Base-by-base conservation (phyloP, 2,113 vertebrate species). In the Tauraco erythrolophus region DNA sequence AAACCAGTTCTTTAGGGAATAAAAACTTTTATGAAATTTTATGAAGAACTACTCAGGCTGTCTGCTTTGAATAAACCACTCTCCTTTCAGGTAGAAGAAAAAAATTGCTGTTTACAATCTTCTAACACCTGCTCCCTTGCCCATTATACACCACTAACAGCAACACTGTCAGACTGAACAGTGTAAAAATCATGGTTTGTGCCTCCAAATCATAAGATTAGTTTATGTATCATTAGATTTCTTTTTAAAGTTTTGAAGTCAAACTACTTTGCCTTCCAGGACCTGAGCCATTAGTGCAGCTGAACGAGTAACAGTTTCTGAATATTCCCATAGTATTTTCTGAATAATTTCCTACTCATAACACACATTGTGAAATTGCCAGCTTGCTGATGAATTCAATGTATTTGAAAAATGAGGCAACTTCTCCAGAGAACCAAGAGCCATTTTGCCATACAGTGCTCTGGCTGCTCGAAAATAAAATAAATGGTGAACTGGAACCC, bases 241-340 rank as follows among this genome's bases (percentile, higher is more conserved):
- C 15, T 78, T 84, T 87, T 87, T 64, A 68, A 89, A 88, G 16
- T 95, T 94, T 94, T 76, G 41, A 7, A 80, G 70, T 90, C 87
- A 94, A 84, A 56, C 39, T 78, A 35, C 39, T 94, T 92, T 89
- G 33, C 19, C 30, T 94, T 94, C 60, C 33, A 89, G n/a, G 28
- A 84, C 61, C 69, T 79, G 61, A 91, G 54, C 41, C 46, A 62
- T 62, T 93, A 92, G 35, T 50, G 37, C 25, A 81, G 69, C 23
- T 94, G 91, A 94, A 91, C 65, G 84, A 92, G 70, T 68, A 94
- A 54, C 37, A 39, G 8, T 76, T 91, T 91, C 89, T 95, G 86
- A 95, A 87, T 91, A 94, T 94, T 92, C 56, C 24, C n/a, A n/a
- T 31, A 61, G 58, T 57, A 69, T 79, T 91, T 97, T 95, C 45